Evolutionary conservation across 2,888 invertebrate species (phyloP).

Genomic region (Nymphalis urticae): DNA sequence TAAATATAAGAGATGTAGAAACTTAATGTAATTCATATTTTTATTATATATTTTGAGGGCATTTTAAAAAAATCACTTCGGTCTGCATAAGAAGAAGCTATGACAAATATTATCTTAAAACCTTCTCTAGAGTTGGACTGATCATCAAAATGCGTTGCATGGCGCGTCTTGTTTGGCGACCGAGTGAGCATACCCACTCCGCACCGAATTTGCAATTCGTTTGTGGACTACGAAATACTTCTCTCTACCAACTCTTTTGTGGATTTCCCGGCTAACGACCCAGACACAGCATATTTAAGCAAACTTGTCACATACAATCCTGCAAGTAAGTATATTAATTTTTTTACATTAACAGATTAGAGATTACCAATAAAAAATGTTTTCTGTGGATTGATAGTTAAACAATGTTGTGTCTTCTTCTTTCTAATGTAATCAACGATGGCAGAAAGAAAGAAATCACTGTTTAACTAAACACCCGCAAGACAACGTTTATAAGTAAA

Average conservation of each 20-base stretch:
- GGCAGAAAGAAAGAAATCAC: too few species aligned
- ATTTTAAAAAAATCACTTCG: background rate
- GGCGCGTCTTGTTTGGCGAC: constrained; percentile 57
- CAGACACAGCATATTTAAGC: constrained; percentile 67
- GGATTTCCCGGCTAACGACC: constrained; percentile 73
- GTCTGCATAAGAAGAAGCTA: background rate
- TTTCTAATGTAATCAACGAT: too few species aligned
- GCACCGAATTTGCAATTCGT: constrained; percentile 51
- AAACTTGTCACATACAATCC: constrained; percentile 46
- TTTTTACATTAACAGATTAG: background rate
- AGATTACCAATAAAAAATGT: too few species aligned
- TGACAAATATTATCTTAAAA: background rate
- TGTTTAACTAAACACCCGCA: too few species aligned
- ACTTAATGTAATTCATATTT: too few species aligned
- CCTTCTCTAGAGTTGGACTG: constrained; percentile 13
- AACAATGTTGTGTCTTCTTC: too few species aligned
- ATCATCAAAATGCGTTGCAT: constrained; percentile 48
- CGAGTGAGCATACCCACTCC: constrained; percentile 48
- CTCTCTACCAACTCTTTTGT: constrained; percentile 65
- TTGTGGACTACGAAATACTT: constrained; percentile 53
- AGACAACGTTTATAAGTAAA: too few species aligned
- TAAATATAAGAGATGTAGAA: too few species aligned
- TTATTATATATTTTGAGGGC: background rate
- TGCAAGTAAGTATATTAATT: background rate
- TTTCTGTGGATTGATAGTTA: too few species aligned